Evolutionary conservation across 2,888 invertebrate genomes (phyloP).

Genomic region (Chaetogeoica ovagalla): DNA sequence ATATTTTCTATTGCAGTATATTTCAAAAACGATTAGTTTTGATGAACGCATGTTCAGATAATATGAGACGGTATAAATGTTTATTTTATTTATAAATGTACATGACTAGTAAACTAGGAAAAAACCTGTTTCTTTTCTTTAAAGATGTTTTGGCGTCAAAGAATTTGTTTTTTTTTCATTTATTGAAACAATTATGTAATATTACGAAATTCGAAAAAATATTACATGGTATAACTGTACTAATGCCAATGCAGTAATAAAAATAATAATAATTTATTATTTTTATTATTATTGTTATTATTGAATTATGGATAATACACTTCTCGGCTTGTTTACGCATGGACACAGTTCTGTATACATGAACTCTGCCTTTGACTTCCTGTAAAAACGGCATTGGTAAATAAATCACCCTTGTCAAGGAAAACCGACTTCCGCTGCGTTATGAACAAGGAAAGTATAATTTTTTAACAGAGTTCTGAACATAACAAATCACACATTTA

Average conservation of each 20-base stretch:
- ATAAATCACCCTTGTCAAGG: constrained; percentile 40
- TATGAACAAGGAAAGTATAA: constrained; percentile 19
- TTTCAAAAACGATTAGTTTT: neutral
- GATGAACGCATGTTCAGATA: neutral
- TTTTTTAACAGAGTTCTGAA: constrained; percentile 12
- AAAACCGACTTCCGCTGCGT: constrained; percentile 37
- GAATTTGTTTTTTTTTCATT: too few relatives aligned
- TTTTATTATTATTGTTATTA: too few relatives aligned
- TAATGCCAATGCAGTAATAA: too few relatives aligned
- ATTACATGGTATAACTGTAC: too few relatives aligned
- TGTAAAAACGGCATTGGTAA: constrained; percentile 30
- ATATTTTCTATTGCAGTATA: neutral
- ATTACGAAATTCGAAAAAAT: too few relatives aligned
- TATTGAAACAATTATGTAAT: too few relatives aligned
- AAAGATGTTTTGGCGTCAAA: too few relatives aligned
- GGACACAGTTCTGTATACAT: constrained; percentile 20
- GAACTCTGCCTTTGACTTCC: constrained; percentile 38
- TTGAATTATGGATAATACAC: neutral
- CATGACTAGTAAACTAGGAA: too few relatives aligned
- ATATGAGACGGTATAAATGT: too few relatives aligned
- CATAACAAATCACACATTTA: constrained; percentile 6
- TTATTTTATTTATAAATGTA: too few relatives aligned
- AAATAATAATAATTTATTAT: too few relatives aligned
- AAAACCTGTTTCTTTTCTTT: too few relatives aligned
- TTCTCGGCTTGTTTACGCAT: constrained; percentile 7